Base-by-base conservation (phyloP, 2,888 invertebrate species). In the Neoascia interrupta region DNA sequence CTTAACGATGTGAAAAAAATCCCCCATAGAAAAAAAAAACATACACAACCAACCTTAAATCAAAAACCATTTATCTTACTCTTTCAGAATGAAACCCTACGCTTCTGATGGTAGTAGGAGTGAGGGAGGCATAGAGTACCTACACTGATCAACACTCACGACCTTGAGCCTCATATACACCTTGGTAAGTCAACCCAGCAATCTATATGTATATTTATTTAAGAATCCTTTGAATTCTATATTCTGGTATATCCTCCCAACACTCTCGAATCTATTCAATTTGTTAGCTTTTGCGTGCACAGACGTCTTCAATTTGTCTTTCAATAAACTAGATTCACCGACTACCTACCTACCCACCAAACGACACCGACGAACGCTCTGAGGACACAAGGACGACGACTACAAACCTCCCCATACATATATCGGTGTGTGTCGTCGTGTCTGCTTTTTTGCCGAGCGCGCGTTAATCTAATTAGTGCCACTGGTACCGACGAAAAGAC, bases 251-350 rank as follows among this genome's bases (percentile, higher is more conserved):
- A 26, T 16, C 10, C 36, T 19, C 19, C n/a, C n/a, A n/a, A 15
- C 23, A n/a, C 3, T 13, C 2, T 21, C 10, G 19, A 45, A 64
- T 70, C 64, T 64, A 70, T 76, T 76, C 70, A 72, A 76, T 76
- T 76, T 76, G 64, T 64, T 76, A 76, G 70, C 76, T 76, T 76
- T 76, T 76, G 70, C 76, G 76, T 76, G 64, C 76, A 76, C 36
- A 76, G 76, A 76, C 70, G 60, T 76, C 64, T 70, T 76, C 76
- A 76, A 76, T 76, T 76, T 76, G 76, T 76, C 76, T 76, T 76
- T 72, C 70, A 76, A 76, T 76, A 70, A 64, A 76, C 70, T 76
- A 76, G 75, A 69, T 69, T 54, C 73, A 66, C 64, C 39, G 31
- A 39, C 58, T 58, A 51, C 31, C n/a, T 54, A 51, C 39, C 45